phyloP scores from a whole-genome alignment of 2,797 vertebrate genomes.

The Orestias chungarensis region DNA sequence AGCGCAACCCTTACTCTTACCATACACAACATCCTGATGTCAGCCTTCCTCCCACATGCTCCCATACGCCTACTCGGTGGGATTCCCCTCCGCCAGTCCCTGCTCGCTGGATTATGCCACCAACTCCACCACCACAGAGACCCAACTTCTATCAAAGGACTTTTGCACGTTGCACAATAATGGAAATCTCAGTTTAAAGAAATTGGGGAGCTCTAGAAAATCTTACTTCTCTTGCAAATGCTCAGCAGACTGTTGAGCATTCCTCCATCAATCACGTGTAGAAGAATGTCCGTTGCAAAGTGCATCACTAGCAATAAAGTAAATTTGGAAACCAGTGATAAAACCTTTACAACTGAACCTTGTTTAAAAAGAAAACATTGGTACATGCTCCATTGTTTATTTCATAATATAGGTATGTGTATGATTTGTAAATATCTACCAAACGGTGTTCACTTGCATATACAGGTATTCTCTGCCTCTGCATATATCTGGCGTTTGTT shows the following conservation, averaged over 20 bases:
- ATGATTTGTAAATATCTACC: constrained; percentile 71
- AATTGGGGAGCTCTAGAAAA: constrained; percentile 13
- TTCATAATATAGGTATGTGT: constrained; percentile 62
- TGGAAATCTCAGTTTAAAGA: constrained; percentile 80
- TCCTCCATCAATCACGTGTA: constrained; percentile 20
- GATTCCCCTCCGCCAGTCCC: constrained; percentile 71
- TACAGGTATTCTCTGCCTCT: constrained; percentile 72
- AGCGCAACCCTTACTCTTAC: constrained; percentile 37
- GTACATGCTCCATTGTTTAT: constrained; percentile 53
- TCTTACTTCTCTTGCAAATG: constrained; percentile 4
- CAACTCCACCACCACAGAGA: constrained; percentile 71
- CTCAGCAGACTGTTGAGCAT: constrained; percentile 22
- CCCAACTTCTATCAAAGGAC: constrained; percentile 77
- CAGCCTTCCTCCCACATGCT: constrained; percentile 49
- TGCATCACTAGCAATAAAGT: constrained; percentile 47
- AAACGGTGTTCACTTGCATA: constrained; percentile 69
- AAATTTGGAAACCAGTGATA: constrained; percentile 45
- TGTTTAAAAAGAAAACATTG: constrained; percentile 61
- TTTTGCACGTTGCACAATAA: constrained; percentile 79
- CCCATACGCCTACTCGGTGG: constrained; percentile 58
- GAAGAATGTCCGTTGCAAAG: constrained; percentile 57
- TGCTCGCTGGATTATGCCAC: constrained; percentile 72
- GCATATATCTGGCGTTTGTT: constrained; percentile 74
- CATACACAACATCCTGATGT: constrained; percentile 46
- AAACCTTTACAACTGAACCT: constrained; percentile 50